Evolutionary conservation across 2,797 vertebrate species (phyloP), one percentile per base, ranked within the genome.

Genomic region (Aulostomus chinensis): DNA sequence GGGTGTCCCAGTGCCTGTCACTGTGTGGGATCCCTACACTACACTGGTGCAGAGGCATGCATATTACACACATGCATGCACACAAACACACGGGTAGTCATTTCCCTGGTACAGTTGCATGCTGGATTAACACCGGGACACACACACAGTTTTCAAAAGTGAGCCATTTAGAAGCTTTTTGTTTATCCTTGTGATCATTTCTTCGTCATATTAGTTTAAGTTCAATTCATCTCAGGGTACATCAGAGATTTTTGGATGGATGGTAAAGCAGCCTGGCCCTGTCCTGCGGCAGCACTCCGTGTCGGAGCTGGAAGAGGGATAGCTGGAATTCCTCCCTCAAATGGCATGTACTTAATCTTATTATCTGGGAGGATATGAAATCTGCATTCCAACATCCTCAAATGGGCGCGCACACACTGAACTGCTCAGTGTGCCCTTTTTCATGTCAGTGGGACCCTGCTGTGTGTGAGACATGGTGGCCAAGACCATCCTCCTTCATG

Each of bases 301-400:
- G 45, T 40, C 7, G 4, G 47, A 55, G 20, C 43, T 28, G 37
- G 20, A 21, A 24, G 25, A 28, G 18, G 66, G 72, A 86, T 79
- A 31, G 61, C 70, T 88, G 68, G 73, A 89, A 90, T 89, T 90
- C 86, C 68, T 83, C 46, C 56, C 58, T 80, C 32, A 56, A 69
- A 82, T 58, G 65, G 52, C 70, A 81, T 49, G 16, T 84, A 63
- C 65, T 76, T 88, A 89, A 91, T 91, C 88, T 87, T 68, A 87
- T 91, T 90, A 91, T 87, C 82, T 73, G 52, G 46, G 53, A 85
- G 80, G 74, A 86, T 84, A 87, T 85, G 78, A 88, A 86, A 86
- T 84, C 78, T 81, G 73, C 87, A 90, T 90, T 91, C 87, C 84
- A 68, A 42, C 41, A 16, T 59, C 45, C 32, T 51, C 36, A 43